A percentile compares a stretch with the other conserved stretches of the same genome.
Conservation (phyloP, 2,888 invertebrate species). For the Empis stercorea region DNA sequence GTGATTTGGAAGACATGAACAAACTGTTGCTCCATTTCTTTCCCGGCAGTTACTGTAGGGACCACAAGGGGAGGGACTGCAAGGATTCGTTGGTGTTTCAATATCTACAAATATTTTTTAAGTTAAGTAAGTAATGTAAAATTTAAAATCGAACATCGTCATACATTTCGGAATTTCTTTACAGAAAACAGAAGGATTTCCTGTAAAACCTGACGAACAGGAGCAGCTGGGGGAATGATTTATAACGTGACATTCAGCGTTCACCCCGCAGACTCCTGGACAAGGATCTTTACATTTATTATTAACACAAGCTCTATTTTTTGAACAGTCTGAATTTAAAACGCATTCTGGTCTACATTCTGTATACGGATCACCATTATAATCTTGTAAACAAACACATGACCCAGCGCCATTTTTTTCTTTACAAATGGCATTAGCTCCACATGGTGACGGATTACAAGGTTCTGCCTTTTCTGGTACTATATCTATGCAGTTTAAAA, state of each 20-base stretch:
- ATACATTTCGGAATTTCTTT: slow-evolving; percentile 42
- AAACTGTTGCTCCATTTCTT: slow-evolving; percentile 59
- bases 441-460: slow-evolving; percentile 78
- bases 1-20: slow-evolving; percentile 62
- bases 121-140: background rate
- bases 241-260: slow-evolving; percentile 64
- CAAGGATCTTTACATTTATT: slow-evolving; percentile 79
- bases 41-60: slow-evolving; percentile 63
- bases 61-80: slow-evolving; percentile 63
- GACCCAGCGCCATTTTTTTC: slow-evolving; percentile 72
- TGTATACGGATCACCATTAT: slow-evolving; percentile 76
- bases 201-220: slow-evolving; percentile 64
- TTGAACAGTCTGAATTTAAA: slow-evolving; percentile 66
- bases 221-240: slow-evolving; percentile 74
- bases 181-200: slow-evolving; percentile 56
- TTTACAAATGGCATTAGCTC: slow-evolving; percentile 71
- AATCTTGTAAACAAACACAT: slow-evolving; percentile 68
- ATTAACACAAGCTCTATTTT: slow-evolving; percentile 65
- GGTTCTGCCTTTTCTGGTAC: slow-evolving; percentile 55
- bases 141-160: slow-evolving; percentile 9
- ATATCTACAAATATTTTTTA: slow-evolving; percentile 17
- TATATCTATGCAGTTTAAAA: slow-evolving; percentile 14
- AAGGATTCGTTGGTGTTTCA: slow-evolving; percentile 42
- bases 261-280: slow-evolving; percentile 65
- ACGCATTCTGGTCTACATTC: slow-evolving; percentile 79